Base-by-base conservation (phyloP, 2,888 invertebrate species). In the Mellilla xanthometata region DNA sequence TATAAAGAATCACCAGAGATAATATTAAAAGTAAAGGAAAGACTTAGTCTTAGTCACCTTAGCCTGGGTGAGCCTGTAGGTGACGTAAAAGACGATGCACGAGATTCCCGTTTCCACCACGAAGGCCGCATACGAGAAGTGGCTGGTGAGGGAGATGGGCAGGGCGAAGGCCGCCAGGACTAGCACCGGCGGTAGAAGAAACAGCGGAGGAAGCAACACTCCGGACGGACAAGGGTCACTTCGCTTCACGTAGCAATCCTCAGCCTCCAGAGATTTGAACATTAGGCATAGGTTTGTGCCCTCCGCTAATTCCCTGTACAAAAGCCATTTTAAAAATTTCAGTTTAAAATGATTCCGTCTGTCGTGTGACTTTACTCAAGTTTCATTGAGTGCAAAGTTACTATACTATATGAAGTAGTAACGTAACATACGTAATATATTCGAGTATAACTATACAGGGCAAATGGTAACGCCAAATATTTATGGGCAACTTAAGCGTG, bases 151-250 rank as follows among this genome's bases (percentile, higher is more conserved):
- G n/a, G 75, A 65, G 13, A 72, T 65, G 1, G 84, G 86, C 24
- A 79, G 74, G 8, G 83, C 81, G 60, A 85, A 82, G 60, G 67
- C 70, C 30, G 76, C 75, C 28, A 87, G 68, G 38, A 72, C 65
- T 12, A 79, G 62, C 46, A 91, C 81, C 0, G 90, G 81, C 8
- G 91, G 86, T 35, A 88, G 62, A 36, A 89, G 73, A 56, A 86
- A 68, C 49, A 90, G 70, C n/a, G 89, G 84, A 2, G 90, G 87
- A 4, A 76, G 74, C 8, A 73, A 73, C 23, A 78, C 68, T 4
- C 82, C 75, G 36, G 85, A 61, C 1, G 87, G 90, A 48, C 79
- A 79, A 13, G 76, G 75, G 49, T 83, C 83, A 9, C 54, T 64
- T 11, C 88, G 79, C 8, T 75, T 68, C 24, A 68, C 65, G 58